phyloP scores from a whole-genome alignment of 2,888 invertebrate genomes.

The Acanthosepion lycidas region DNA sequence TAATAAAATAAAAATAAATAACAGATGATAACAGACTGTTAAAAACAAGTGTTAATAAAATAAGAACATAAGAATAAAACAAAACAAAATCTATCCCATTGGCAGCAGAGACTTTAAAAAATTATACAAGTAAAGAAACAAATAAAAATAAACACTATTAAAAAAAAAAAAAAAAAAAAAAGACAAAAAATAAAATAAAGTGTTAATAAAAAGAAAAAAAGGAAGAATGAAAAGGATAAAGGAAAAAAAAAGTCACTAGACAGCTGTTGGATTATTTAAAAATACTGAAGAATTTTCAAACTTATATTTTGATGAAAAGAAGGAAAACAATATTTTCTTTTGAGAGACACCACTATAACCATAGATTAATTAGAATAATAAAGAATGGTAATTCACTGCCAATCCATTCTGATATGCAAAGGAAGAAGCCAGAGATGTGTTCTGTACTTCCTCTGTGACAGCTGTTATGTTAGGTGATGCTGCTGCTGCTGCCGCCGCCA shows the following conservation, averaged over 20 bases:
- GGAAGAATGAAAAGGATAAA: not conserved
- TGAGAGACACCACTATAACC: not conserved
- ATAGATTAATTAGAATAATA: not conserved
- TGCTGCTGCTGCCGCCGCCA: constrained; percentile 45
- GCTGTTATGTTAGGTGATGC: constrained; percentile 47
- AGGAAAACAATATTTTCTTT: not conserved
- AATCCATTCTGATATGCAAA: not conserved
- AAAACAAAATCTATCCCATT: not conserved
- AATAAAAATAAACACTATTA: not conserved
- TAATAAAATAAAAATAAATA: not conserved
- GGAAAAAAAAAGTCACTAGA: not conserved
- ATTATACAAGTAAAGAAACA: not conserved
- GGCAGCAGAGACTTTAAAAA: not conserved
- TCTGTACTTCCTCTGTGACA: constrained; percentile 51
- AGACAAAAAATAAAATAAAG: not conserved
- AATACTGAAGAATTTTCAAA: not conserved
- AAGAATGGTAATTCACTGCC: not conserved
- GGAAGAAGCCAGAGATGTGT: not conserved
- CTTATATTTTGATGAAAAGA: not conserved
- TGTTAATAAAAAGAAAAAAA: not conserved
- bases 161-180: no score
- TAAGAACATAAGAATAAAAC: not conserved
- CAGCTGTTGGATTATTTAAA: not conserved
- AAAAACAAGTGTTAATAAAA: not conserved
- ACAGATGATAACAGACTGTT: not conserved